Base-by-base conservation (phyloP, 2,888 invertebrate genomes). In the Mesorhabditis spiculigera region DNA sequence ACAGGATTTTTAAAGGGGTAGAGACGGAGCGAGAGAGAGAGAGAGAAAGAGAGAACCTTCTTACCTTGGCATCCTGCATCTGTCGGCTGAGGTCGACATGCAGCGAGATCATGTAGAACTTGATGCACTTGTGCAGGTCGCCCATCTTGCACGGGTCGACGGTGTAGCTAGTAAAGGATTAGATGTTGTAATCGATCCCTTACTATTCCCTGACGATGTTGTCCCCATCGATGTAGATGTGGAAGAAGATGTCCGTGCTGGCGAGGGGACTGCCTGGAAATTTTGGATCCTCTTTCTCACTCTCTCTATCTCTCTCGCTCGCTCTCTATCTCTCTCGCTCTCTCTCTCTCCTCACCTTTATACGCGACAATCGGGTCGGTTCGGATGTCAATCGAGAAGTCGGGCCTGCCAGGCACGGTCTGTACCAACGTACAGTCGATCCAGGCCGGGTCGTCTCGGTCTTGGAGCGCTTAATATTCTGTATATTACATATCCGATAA, bases 321-420 rank as follows among this genome's bases (percentile, higher is more conserved):
- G 8, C 28, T 28, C 8, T 50, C n/a, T 50, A 28, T 28, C 28
- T 28, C 8, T 50, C 8, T 50, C 58, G n/a, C 10, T 50, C n/a
- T n/a, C 8, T 50, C 8, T 50, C 8, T 50, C n/a, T 50, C n/a
- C n/a, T 10, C n/a, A 50, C 58, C 58, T 50, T 50, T 50, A 50
- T 50, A 50, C 10, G n/a, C 8, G n/a, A 50, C n/a, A n/a, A n/a
- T n/a, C 10, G 58, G 58, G n/a, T 50, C 58, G n/a, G 8, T 50
- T 10, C 58, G 58, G n/a, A 50, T 50, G 58, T 50, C 58, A 10
- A 50, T 50, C 58, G 58, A 50, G 58, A 50, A 50, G n/a, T 50
- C 58, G 58, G n/a, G 58, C 8, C 58, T 13, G 58, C n/a, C n/a
- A 13, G 8, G 58, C 58, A 13, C n/a, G 8, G 8, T 10, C n/a